phyloP scores from a whole-genome alignment of 2,113 vertebrate genomes.

The Vimba vimba region DNA sequence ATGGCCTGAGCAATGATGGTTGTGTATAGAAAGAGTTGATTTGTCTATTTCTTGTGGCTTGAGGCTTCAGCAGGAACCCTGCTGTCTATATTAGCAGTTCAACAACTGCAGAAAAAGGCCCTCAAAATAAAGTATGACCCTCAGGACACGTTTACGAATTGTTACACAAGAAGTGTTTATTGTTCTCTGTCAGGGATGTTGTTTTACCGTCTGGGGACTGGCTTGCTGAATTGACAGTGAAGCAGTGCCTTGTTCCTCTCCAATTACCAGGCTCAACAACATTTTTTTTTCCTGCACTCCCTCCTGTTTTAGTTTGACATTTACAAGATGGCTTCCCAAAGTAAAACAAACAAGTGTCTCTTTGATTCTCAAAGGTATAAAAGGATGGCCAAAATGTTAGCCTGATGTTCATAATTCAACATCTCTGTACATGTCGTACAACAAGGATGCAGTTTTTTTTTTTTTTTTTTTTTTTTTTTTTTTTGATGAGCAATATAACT shows the following conservation, averaged over 20 bases:
- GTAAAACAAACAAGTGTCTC: conserved; percentile 38
- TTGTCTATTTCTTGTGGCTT: conserved; percentile 23
- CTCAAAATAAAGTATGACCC: conserved; percentile 49
- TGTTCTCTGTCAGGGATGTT: conserved; percentile 47
- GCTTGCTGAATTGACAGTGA: conserved; percentile 38
- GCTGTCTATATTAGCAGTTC: conserved; percentile 42
- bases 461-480: background rate
- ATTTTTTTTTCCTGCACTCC: conserved; percentile 7
- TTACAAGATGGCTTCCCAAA: conserved; percentile 26
- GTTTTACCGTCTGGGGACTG: conserved; percentile 43
- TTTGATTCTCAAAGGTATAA: conserved; percentile 23
- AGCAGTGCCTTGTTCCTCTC: conserved; percentile 51
- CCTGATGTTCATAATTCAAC: background rate
- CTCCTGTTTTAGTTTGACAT: conserved; percentile 19
- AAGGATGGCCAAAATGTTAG: background rate
- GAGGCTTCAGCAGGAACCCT: conserved; percentile 23
- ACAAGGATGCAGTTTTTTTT: background rate
- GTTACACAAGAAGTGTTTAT: conserved; percentile 56
- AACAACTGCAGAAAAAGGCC: conserved; percentile 38
- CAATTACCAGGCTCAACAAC: conserved; percentile 49
- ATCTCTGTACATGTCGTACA: background rate
- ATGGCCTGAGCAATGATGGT: conserved; percentile 6
- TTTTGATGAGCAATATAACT: background rate
- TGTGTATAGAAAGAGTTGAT: conserved; percentile 17
- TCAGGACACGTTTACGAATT: conserved; percentile 51